Base-by-base conservation (phyloP, 2,888 invertebrate species). In the Clusia tigrina region DNA sequence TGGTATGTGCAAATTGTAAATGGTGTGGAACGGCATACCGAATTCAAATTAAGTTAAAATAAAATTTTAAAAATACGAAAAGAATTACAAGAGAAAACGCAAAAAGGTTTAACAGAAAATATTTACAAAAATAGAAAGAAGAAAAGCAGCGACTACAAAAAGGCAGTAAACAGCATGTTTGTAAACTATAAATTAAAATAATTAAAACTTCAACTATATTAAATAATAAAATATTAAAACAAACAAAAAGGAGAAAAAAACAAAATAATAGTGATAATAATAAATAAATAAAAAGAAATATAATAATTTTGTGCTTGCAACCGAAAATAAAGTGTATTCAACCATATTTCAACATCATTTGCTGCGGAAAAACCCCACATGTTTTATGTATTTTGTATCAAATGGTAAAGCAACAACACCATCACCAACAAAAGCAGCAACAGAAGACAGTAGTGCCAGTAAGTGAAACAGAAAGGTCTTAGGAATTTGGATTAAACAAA, bases 1-100 rank as follows among this genome's bases (percentile, higher is more conserved):
- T 56, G 61, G 61, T 59, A 62, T 65, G 64, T 62, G 61, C 61
- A 62, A 62, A 62, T 65, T 56, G 32, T 60, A 65, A 61, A 62
- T 59, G 55, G 62, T 56, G 59, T 58, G 61, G 61, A 62, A 61
- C 52, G 55, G 63, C 59, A 58, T 51, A 59, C 55, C 59, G 58
- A 42, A 25, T 18, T 15, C 22, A 24, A 60, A 56, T 51, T 26
- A 51, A 15, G 12, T 48, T 24, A 32, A 51, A 48, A 48, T 48
- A 2, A 5, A 32, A 32, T 15, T 26, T 26, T 58, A n/a, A 26
- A 20, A 58, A 3, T 57, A 1, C 42, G 15, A 57, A 57, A 23
- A 20, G 58, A n/a, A 24, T 24, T 10, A 32, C 32, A 55, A 18
- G 18, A 17, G 37, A 32, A 22, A 55, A 37, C 10, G 17, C 17